Evolutionary conservation across 2,113 vertebrate species (phyloP).

Genomic region (Paralichthys olivaceus): DNA sequence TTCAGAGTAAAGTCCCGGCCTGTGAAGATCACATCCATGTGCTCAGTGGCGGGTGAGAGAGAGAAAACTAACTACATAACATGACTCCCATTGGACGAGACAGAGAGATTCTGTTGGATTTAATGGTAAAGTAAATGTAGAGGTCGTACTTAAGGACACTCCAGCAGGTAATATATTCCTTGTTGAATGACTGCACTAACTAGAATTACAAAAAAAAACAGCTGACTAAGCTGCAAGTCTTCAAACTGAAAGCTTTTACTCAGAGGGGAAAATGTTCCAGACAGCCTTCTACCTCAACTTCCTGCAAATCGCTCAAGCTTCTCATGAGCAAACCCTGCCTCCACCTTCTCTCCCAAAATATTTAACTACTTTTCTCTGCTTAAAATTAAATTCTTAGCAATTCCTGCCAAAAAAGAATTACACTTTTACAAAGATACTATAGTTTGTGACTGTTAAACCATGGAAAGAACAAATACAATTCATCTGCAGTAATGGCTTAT

Average conservation of each 20-base stretch:
- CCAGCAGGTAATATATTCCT: slow-evolving; percentile 10
- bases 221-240: slow-evolving; percentile 14
- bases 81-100: slow-evolving; percentile 10
- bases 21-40: slow-evolving; percentile 56
- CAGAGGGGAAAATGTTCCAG: slow-evolving; percentile 14
- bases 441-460: neutral
- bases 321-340: slow-evolving; percentile 18
- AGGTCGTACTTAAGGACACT: slow-evolving; percentile 1
- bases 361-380: slow-evolving; percentile 2
- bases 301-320: slow-evolving; percentile 38
- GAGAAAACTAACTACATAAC: slow-evolving; percentile 20
- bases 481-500: neutral
- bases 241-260: neutral
- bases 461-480: neutral
- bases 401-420: neutral
- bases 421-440: neutral
- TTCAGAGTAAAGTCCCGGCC: slow-evolving; percentile 55
- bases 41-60: slow-evolving; percentile 34
- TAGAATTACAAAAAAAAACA: slow-evolving; percentile 11
- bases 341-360: neutral
- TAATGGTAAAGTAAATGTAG: slow-evolving; percentile 13
- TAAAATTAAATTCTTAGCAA: neutral
- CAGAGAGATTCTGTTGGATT: slow-evolving; percentile 3
- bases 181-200: neutral
- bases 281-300: slow-evolving; percentile 31